Percentiles rank a stretch among this genome's conserved stretches.
Evolutionary conservation across 30 jellyfish, hydroid and myxozoan genomes (phyloP).

Genomic region (Catostylus mosaicus): DNA sequence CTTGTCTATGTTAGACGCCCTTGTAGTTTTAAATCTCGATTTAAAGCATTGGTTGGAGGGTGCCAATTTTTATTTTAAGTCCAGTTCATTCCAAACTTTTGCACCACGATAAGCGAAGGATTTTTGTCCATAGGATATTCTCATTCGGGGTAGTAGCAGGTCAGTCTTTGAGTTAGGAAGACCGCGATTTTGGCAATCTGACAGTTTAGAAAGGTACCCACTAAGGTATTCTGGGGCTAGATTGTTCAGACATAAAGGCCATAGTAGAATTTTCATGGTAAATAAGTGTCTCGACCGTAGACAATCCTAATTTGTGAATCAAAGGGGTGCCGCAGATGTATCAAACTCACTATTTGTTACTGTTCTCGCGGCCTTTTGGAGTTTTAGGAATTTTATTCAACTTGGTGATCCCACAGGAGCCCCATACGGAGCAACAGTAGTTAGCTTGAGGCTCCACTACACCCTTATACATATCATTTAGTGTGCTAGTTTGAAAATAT

Average conservation of each 20-base stretch:
- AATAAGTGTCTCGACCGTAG: too few species aligned
- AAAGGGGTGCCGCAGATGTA: not conserved
- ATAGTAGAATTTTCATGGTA: not conserved
- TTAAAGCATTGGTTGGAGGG: not conserved
- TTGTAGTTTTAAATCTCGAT: not conserved
- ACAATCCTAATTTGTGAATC: not conserved
- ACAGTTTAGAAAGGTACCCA: not conserved
- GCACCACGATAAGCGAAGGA: too few species aligned
- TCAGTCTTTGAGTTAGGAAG: not conserved
- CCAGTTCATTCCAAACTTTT: too few species aligned
- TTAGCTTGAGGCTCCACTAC: too few species aligned
- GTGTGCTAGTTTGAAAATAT: too few species aligned
- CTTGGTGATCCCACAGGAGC: too few species aligned
- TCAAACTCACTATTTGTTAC: not conserved
- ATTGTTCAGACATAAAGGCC: too few species aligned
- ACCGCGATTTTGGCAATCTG: not conserved
- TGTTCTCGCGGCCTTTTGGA: not conserved
- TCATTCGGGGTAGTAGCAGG: not conserved
- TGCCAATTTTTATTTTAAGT: too few species aligned
- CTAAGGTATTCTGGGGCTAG: slow-evolving; percentile 1
- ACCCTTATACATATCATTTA: too few species aligned
- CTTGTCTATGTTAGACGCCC: too few species aligned
- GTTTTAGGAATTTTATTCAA: too few species aligned
- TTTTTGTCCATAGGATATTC: not conserved
- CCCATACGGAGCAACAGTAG: too few species aligned